Conservation (phyloP, 2,888 invertebrate genomes). For the Polietes domitor region DNA sequence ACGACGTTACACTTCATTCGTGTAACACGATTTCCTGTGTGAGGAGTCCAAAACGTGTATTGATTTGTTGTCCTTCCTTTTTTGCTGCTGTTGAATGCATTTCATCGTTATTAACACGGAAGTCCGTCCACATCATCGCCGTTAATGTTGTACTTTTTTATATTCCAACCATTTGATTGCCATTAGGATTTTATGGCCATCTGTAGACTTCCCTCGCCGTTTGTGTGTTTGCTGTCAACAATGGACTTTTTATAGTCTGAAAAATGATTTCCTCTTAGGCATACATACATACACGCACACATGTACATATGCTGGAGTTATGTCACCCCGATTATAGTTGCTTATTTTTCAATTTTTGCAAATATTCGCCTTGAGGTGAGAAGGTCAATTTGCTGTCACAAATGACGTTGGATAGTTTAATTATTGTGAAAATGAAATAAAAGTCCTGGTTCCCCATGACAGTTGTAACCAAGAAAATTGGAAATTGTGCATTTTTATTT, state of each 20-base stretch:
- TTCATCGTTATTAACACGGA: slow-evolving; percentile 52
- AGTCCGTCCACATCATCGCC: slow-evolving; percentile 49
- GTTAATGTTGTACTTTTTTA: slow-evolving; percentile 21
- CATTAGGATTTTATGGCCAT: slow-evolving; percentile 25
- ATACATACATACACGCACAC: no score
- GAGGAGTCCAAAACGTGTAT: slow-evolving; percentile 17
- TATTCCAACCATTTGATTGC: slow-evolving; percentile 26
- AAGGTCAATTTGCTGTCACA: no score
- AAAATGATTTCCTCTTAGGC: slow-evolving; percentile 16
- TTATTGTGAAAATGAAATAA: no score
- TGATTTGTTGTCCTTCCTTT: slow-evolving; percentile 16
- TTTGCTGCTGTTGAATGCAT: background rate
- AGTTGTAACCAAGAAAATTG: no score
- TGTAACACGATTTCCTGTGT: slow-evolving; percentile 66
- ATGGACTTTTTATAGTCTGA: slow-evolving; percentile 1
- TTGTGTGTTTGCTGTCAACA: background rate
- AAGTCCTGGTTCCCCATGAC: no score
- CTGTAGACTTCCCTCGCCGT: background rate
- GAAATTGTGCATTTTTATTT: no score
- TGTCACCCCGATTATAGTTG: no score
- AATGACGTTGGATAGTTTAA: no score
- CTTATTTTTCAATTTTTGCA: no score
- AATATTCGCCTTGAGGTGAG: no score
- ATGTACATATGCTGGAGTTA: no score
- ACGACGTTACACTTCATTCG: slow-evolving; percentile 63